These are phyloP conservation scores for Atta cephalotes DNA, from an alignment of 1,140 invertebrate genomes.

Conservation along the genomic window DNA sequence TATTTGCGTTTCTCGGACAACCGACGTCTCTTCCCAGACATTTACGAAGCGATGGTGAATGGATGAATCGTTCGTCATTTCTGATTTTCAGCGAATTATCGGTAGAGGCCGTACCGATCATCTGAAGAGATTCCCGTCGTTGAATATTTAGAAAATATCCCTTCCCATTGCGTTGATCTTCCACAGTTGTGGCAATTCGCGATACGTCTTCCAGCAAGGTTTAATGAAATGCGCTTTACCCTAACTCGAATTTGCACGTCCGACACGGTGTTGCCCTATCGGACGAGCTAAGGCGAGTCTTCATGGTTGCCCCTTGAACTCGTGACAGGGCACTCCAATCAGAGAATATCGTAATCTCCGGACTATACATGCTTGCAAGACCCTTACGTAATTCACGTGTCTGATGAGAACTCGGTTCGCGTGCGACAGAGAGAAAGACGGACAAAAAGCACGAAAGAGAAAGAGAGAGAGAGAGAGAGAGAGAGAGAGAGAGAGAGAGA, in stretches of 20 bases:
- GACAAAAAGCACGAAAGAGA: background rate
- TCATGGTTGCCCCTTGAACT: conserved; percentile 70
- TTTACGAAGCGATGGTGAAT: conserved; percentile 33
- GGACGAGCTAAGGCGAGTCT: conserved; percentile 11
- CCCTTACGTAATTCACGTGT: conserved; percentile 78
- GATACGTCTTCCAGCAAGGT: background rate
- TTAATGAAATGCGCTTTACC: conserved; percentile 37
- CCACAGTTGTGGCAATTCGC: conserved; percentile 2
- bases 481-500: background rate
- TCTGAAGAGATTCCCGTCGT: background rate
- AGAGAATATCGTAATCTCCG: conserved; percentile 76
- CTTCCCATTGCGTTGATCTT: background rate
- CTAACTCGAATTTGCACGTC: conserved; percentile 30
- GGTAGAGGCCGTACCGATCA: background rate
- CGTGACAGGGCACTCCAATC: conserved; percentile 74
- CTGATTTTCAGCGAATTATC: conserved; percentile 27
- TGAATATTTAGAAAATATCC: conserved; percentile 7
- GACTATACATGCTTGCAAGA: conserved; percentile 63
- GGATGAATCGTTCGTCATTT: conserved; percentile 40
- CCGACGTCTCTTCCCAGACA: conserved; percentile 30
- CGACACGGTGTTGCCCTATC: conserved; percentile 12
- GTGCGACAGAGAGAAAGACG: conserved; percentile 59
- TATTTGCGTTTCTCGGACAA: conserved; percentile 53
- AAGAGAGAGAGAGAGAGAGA: background rate
- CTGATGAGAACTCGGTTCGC: conserved; percentile 67